Percentiles rank a stretch among this genome's conserved stretches.
Evolutionary conservation across 2,113 vertebrate species (phyloP).

Genomic region (Eublepharis macularius): DNA sequence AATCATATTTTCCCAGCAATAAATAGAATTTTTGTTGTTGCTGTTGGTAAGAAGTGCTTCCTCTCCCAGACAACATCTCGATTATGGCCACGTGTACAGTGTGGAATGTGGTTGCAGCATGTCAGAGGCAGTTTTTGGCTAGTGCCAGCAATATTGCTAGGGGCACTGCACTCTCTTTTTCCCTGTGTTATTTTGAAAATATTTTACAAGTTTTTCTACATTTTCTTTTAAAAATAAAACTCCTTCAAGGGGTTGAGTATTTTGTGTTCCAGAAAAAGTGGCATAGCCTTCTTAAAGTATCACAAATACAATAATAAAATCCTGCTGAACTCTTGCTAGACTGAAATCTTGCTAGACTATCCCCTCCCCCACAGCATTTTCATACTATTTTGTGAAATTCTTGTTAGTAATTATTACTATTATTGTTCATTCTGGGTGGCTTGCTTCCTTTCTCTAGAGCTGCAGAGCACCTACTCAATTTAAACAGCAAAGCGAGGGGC

Average conservation of each 20-base stretch:
- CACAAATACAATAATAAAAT: neutral
- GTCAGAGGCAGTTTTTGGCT: slow-evolving; percentile 7
- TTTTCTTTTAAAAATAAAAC: neutral
- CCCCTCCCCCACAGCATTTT: neutral
- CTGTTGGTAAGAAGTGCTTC: neutral
- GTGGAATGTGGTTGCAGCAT: slow-evolving; percentile 18
- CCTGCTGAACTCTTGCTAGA: neutral
- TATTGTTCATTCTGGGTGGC: too few relatives aligned
- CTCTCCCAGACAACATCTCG: slow-evolving; percentile 7
- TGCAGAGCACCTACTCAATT: too few relatives aligned
- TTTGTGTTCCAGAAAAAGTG: neutral
- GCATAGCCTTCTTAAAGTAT: neutral
- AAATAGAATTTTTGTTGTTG: slow-evolving; percentile 4
- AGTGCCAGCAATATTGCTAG: slow-evolving; percentile 2
- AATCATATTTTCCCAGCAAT: slow-evolving; percentile 8
- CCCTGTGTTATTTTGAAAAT: neutral
- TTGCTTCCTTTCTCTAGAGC: too few relatives aligned
- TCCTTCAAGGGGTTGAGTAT: neutral
- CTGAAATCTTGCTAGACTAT: neutral
- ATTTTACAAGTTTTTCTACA: neutral
- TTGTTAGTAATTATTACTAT: too few relatives aligned
- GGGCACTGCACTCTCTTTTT: neutral
- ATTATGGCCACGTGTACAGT: neutral
- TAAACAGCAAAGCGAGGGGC: too few relatives aligned
- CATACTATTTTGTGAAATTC: neutral